Evolutionary conservation across 2,888 invertebrate species (phyloP), one percentile per base, ranked within the genome.

Genomic region (Lysandra bellargus): DNA sequence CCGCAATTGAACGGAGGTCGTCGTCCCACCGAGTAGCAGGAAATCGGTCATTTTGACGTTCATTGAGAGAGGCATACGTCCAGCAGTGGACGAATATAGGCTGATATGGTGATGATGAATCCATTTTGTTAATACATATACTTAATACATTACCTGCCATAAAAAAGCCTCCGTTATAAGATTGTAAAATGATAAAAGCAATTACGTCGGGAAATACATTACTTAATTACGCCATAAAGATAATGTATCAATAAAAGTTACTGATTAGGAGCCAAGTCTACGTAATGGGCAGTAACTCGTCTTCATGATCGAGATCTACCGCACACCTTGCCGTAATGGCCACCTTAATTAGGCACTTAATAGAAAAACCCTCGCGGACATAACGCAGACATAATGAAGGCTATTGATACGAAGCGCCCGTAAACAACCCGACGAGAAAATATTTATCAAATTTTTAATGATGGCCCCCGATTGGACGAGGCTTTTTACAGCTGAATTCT

Each of bases 331-430:
- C 82, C 81, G 82, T 84, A 85, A 86, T 86, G 84, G 83, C 82
- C 80, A 81, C 80, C 86, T 86, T 88, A 89, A 90, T 90, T 88
- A 87, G 86, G 80, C 85, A 85, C 85, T 87, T 87, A 86, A 88
- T 88, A 87, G 86, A 87, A 88, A 88, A 89, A 87, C 80, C 84
- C 82, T 82, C 80, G 37, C 60, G 49, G 30, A 74, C 44, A n/a
- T 74, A 74, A 40, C 75, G 75, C 75, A 12, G 75, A 75, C 75
- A 30, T 76, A 76, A 76, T 76, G 75, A 75, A 76, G 30, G 53
- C 76, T 76, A 76, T 76, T 76, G 76, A 76, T 57, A 57, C 53
- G 33, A 33, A 17, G 33, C 53, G 5, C 49, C 75, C 23, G 49
- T 75, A 75, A 75, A 75, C 75, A 75, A 49, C 49, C 44, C 49